phyloP scores from a whole-genome alignment of 2,113 vertebrate species.

The Elanoides forficatus region DNA sequence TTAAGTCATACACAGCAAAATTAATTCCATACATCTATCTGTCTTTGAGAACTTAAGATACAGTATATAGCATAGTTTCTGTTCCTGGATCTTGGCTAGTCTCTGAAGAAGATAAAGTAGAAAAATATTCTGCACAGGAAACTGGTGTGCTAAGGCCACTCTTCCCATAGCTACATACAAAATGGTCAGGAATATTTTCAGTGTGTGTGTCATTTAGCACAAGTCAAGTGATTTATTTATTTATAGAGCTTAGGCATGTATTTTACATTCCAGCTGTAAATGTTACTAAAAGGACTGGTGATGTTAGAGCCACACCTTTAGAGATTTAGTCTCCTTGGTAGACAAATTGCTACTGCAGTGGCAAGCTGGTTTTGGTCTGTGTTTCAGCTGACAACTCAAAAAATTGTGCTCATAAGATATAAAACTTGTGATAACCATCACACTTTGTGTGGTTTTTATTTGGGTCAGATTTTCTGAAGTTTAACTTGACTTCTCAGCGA shows the following conservation, averaged over 20 bases:
- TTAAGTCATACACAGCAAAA: not conserved
- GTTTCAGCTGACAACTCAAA: not conserved
- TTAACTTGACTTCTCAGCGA: not conserved
- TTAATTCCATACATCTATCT: not conserved
- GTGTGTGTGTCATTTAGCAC: not conserved
- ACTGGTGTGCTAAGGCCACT: not conserved
- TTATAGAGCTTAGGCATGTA: not conserved
- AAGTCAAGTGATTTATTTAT: not conserved
- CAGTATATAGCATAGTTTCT: no score
- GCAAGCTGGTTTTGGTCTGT: not conserved
- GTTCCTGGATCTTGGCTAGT: not conserved
- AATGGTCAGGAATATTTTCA: not conserved
- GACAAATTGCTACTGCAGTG: not conserved
- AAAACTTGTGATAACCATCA: not conserved
- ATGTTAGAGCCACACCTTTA: not conserved
- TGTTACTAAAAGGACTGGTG: not conserved
- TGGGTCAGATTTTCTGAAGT: not conserved
- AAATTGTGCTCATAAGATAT: not conserved
- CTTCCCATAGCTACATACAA: not conserved
- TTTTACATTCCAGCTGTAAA: not conserved
- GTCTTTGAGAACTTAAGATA: not conserved
- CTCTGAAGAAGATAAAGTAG: not conserved
- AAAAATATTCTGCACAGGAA: not conserved
- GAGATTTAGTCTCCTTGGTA: not conserved
- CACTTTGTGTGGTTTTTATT: not conserved